Conservation (phyloP, 1,140 invertebrate genomes). For the Ericerus pela region DNA sequence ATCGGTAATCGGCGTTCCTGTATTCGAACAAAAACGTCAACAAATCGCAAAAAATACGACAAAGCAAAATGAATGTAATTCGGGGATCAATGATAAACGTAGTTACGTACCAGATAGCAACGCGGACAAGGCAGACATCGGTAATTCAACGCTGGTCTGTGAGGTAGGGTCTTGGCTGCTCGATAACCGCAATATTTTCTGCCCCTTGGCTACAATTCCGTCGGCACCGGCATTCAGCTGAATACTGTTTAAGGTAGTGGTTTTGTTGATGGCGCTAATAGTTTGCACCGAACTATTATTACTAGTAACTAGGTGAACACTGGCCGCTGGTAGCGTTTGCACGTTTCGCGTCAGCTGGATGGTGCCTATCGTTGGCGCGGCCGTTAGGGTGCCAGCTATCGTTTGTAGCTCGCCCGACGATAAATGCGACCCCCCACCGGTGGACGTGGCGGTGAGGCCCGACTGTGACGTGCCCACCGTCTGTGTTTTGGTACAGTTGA, state of each 20-base stretch:
- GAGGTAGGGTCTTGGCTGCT: background rate
- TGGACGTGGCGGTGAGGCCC: background rate
- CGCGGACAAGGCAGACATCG: background rate
- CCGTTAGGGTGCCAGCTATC: slow-evolving; percentile 1
- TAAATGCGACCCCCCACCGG: too few relatives aligned
- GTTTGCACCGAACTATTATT: background rate
- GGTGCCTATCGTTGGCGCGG: slow-evolving; percentile 1
- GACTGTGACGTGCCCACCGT: background rate
- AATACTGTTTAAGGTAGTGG: slow-evolving; percentile 5
- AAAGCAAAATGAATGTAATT: background rate
- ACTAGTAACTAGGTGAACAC: background rate
- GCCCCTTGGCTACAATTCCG: background rate
- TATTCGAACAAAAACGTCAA: too few relatives aligned
- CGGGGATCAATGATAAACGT: background rate
- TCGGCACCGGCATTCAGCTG: background rate
- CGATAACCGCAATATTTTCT: background rate
- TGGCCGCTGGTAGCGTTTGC: background rate
- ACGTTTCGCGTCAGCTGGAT: background rate
- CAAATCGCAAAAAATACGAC: background rate
- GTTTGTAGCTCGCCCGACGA: background rate
- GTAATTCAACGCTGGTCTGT: slow-evolving; percentile 2
- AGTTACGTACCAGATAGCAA: background rate
- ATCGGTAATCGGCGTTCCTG: background rate
- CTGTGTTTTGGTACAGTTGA: background rate
- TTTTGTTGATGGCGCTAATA: background rate